Base-by-base conservation (phyloP, 2,113 vertebrate species). In the Ariopsis seemanni region DNA sequence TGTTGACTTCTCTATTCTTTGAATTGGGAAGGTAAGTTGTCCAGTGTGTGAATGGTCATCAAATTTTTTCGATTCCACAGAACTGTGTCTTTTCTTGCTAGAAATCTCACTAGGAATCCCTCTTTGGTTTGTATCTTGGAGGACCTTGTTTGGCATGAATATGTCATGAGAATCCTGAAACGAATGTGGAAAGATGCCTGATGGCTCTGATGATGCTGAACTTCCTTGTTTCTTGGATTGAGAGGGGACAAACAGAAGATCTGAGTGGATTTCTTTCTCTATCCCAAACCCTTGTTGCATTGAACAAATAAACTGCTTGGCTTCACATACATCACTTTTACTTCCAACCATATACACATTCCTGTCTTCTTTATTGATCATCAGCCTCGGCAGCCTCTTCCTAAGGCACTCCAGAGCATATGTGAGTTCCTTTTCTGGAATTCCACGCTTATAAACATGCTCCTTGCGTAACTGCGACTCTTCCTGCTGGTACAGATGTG, bases 261-360 rank as follows among this genome's bases (percentile, higher is more conserved):
- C 57, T 0, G 80, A 63, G 1, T 27, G 9, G n/a, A 27, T 50
- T 62, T 63, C 63, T 79, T 42, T 50, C 53, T 85, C 22, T 30
- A 30, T 84, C 84, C 22, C 34, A 82, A 50, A 9, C 2, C 27
- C 83, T 34, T 74, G 7, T 34, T 74, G 7, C 0, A 75, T 20
- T 53, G 55, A 71, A 20, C 85, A 85, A 11, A 95, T 52, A 71
- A 89, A 84, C 60, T 95, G 93, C 90, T 94, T 95, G 89, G 93
- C 94, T 77, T 90, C 90, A 9, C 90, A 94, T 9, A 95, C 93
- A 0, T 95, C 94, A 8, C 89, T 12, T 0, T 88, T 82, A 50
- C 86, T 93, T 63, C 95, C 95, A 22, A 95, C 91, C 5, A 95
- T 86, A 48, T 90, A 93, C 58, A 95, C 63, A 20, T 93, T 89